phyloP scores from a whole-genome alignment of 2,888 invertebrate genomes.

The Lithophane leautieri region DNA sequence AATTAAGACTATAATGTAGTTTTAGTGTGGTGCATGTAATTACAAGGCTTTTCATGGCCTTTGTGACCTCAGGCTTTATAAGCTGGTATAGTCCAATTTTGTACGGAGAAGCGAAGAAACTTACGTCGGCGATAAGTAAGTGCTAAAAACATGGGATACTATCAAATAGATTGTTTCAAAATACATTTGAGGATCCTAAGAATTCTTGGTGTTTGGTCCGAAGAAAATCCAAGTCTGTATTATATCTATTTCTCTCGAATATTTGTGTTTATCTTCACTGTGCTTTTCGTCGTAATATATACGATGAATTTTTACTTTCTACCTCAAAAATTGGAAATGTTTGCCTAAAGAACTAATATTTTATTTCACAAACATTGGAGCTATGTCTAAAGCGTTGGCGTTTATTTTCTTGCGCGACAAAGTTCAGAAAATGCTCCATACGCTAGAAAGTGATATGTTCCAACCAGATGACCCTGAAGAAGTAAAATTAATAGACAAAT shows the following conservation, averaged over 20 bases:
- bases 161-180: conserved; percentile 78
- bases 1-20: conserved; percentile 47
- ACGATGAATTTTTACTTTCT: conserved; percentile 77
- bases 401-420: conserved; percentile 71
- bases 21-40: conserved; percentile 44
- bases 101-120: background rate
- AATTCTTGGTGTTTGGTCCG: conserved; percentile 75
- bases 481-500: conserved; percentile 70
- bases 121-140: background rate
- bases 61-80: conserved; percentile 42
- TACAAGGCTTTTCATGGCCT: conserved; percentile 38
- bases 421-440: conserved; percentile 71
- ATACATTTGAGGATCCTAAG: conserved; percentile 74
- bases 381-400: conserved; percentile 76
- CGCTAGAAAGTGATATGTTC: conserved; percentile 78
- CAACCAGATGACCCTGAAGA: conserved; percentile 70
- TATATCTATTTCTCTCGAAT: conserved; percentile 71
- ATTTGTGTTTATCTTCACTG: conserved; percentile 67
- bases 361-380: conserved; percentile 75
- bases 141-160: conserved; percentile 52
- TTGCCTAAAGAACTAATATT: conserved; percentile 80
- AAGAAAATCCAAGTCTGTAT: conserved; percentile 55
- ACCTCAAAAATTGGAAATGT: conserved; percentile 73
- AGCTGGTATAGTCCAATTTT: background rate
- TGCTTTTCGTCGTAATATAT: conserved; percentile 69